These are phyloP conservation scores for Apistogramma diplotaenia DNA, from an alignment of 2,113 vertebrate species.

Conservation along the genomic window DNA sequence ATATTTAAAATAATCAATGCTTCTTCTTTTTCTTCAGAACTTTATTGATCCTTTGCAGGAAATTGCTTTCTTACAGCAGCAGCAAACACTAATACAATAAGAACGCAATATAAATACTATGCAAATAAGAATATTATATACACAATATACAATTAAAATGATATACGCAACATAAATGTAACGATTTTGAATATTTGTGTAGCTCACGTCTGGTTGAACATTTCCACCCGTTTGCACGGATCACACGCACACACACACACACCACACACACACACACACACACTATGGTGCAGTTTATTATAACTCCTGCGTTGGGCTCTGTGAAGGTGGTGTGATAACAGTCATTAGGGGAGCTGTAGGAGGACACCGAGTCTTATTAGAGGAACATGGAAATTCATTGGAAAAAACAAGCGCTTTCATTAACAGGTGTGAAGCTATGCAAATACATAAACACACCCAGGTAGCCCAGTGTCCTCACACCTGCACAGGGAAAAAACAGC, in stretches of 20 bases:
- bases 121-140: too few relatives aligned
- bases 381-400: conserved; percentile 61
- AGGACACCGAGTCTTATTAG: conserved; percentile 71
- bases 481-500: conserved; percentile 53
- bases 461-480: conserved; percentile 56
- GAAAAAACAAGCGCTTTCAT: conserved; percentile 73
- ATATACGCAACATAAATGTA: too few relatives aligned
- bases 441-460: conserved; percentile 65
- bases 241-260: conserved; percentile 6
- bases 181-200: not conserved
- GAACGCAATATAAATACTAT: too few relatives aligned
- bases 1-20: not conserved
- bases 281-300: conserved; percentile 64
- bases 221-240: conserved; percentile 17
- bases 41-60: too few relatives aligned
- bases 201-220: not conserved
- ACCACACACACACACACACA: not conserved
- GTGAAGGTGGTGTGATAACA: conserved; percentile 77
- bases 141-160: too few relatives aligned
- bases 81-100: too few relatives aligned
- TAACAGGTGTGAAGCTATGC: conserved; percentile 74
- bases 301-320: conserved; percentile 57
- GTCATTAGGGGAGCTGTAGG: conserved; percentile 76
- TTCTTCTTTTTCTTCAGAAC: not conserved
- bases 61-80: too few relatives aligned